Percentiles rank a stretch among this genome's conserved stretches.
These are phyloP conservation scores for Hippocampus guttulatus DNA, from an alignment of 2,113 vertebrate species.

Conservation along the genomic window DNA sequence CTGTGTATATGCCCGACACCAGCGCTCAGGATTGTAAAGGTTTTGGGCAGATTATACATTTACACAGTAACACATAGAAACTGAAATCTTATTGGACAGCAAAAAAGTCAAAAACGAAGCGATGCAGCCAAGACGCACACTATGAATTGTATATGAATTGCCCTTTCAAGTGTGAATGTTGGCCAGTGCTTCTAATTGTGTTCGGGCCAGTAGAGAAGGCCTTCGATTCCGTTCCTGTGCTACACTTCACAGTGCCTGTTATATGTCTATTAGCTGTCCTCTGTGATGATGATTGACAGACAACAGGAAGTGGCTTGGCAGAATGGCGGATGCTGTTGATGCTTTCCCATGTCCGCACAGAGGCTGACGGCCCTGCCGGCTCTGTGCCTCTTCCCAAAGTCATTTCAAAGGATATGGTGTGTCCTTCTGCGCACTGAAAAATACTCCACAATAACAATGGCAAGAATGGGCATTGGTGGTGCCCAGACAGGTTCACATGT, in stretches of 20 bases:
- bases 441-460: background rate
- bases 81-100: too few species aligned
- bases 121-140: too few species aligned
- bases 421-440: slow-evolving; percentile 45
- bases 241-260: background rate
- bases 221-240: too few species aligned
- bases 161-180: too few species aligned
- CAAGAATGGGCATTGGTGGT: slow-evolving; percentile 6
- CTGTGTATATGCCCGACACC: too few species aligned
- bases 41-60: too few species aligned
- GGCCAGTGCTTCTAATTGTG: too few species aligned
- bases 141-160: too few species aligned
- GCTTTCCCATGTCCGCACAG: slow-evolving; percentile 40
- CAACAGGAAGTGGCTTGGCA: slow-evolving; percentile 20
- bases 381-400: slow-evolving; percentile 55
- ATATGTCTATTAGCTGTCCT: background rate
- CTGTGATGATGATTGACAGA: slow-evolving; percentile 31
- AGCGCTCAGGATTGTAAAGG: too few species aligned
- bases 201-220: too few species aligned
- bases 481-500: slow-evolving; percentile 33
- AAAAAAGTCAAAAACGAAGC: too few species aligned
- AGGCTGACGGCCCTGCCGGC: slow-evolving; percentile 55
- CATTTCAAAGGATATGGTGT: slow-evolving; percentile 54
- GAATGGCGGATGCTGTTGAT: slow-evolving; percentile 22
- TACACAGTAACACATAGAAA: too few species aligned